phyloP scores from a whole-genome alignment of 2,113 vertebrate species.

The Tamias sibiricus region DNA sequence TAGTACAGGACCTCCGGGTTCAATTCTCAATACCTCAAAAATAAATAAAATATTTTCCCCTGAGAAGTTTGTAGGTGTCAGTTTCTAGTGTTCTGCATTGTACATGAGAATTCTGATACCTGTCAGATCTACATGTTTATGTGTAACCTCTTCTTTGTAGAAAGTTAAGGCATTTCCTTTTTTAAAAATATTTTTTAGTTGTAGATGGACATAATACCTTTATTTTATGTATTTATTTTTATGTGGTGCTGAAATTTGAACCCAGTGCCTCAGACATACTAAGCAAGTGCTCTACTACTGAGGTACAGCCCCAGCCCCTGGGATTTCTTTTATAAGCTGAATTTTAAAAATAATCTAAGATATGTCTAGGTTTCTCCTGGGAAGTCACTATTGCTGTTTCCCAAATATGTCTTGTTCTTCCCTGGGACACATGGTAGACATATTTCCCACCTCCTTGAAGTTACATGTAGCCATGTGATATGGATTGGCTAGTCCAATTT shows the following conservation, averaged over 20 bases:
- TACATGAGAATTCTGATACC: background rate
- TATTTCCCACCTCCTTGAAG: background rate
- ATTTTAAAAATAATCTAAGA: slow-evolving; percentile 1
- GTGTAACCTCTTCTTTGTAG: background rate
- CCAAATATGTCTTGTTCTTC: slow-evolving; percentile 26
- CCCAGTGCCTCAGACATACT: too few species aligned
- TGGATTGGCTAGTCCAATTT: background rate
- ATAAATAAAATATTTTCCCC: background rate
- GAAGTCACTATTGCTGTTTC: background rate
- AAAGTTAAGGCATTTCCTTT: background rate
- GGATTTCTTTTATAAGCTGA: background rate
- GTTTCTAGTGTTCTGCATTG: background rate
- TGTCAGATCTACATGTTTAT: background rate
- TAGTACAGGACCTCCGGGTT: too few species aligned
- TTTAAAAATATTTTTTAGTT: too few species aligned
- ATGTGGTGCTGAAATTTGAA: too few species aligned
- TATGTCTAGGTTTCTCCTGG: background rate
- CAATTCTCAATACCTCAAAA: background rate
- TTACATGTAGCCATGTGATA: background rate
- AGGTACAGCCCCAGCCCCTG: too few species aligned
- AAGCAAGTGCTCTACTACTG: too few species aligned
- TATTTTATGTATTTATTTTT: too few species aligned
- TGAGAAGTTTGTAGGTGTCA: background rate
- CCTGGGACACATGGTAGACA: background rate
- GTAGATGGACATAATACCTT: too few species aligned